phyloP scores from a whole-genome alignment of 1,140 invertebrate species.

The Aphidius ervi region DNA sequence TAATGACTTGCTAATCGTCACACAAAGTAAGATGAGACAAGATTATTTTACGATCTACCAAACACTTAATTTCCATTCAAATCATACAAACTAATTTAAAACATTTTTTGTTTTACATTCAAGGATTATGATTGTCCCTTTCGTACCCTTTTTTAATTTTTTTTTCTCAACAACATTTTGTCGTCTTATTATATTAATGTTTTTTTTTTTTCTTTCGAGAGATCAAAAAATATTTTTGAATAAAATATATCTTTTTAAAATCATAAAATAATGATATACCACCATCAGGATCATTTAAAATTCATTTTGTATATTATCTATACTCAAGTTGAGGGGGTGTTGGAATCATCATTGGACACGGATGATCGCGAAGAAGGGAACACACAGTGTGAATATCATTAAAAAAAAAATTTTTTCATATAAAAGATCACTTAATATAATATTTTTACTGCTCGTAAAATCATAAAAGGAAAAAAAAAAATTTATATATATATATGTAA shows the following conservation, averaged over 20 bases:
- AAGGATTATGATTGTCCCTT: no score
- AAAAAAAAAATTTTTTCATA: not conserved
- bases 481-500: not conserved
- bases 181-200: no score
- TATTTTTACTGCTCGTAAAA: conserved; percentile 45
- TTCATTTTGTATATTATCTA: conserved; percentile 20
- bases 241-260: conserved; percentile 33
- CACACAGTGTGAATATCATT: not conserved
- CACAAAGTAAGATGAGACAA: not conserved
- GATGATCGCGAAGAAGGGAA: not conserved
- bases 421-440: conserved; percentile 36
- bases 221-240: not conserved
- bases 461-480: conserved; percentile 18
- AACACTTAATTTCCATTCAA: no score
- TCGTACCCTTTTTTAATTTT: no score
- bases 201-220: no score
- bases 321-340: conserved; percentile 14
- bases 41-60: not conserved
- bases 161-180: no score
- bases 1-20: conserved; percentile 16
- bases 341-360: conserved; percentile 15
- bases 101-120: no score
- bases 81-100: not conserved
- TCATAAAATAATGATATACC: conserved; percentile 41
- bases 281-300: conserved; percentile 22